A percentile compares a stretch with the other conserved stretches of the same genome.
phyloP scores from a whole-genome alignment of 2,113 vertebrate genomes.

The Syrrhaptes paradoxus region DNA sequence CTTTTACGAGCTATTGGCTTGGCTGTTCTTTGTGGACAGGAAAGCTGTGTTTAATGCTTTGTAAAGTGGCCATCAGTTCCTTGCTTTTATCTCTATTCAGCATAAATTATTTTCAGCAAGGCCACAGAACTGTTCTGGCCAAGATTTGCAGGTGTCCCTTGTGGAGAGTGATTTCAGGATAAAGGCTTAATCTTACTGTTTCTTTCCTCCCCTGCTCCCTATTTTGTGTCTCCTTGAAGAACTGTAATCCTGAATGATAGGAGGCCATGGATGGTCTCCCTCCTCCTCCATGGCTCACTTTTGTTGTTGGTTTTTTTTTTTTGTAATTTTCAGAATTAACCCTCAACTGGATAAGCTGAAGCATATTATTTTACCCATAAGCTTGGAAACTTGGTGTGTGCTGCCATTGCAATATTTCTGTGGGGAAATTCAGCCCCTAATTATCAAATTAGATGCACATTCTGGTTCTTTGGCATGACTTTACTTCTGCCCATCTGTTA shows the following conservation, averaged over 20 bases:
- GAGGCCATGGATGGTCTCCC: background rate
- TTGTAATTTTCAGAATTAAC: background rate
- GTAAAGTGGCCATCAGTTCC: conserved; percentile 51
- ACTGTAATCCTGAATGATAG: background rate
- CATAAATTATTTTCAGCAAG: conserved; percentile 57
- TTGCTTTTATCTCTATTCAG: conserved; percentile 63
- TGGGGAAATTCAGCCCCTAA: conserved; percentile 48
- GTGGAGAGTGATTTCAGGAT: conserved; percentile 39
- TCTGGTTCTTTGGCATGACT: conserved; percentile 59
- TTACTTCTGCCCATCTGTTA: conserved; percentile 53
- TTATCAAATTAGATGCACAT: conserved; percentile 69
- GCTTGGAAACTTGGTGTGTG: background rate
- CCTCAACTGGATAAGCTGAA: background rate
- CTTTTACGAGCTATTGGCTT: conserved; percentile 29
- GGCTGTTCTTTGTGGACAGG: conserved; percentile 40
- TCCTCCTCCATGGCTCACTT: background rate
- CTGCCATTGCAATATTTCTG: conserved; percentile 31
- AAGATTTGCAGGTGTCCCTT: conserved; percentile 54
- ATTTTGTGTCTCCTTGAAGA: conserved; percentile 30
- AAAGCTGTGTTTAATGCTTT: conserved; percentile 65
- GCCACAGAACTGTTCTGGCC: conserved; percentile 11
- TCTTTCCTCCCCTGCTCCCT: background rate
- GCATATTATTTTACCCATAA: conserved; percentile 16
- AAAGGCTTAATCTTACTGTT: conserved; percentile 31
- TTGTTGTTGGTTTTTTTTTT: background rate